These are phyloP conservation scores for Casuarius casuarius DNA, from an alignment of 2,113 vertebrate genomes.

Conservation along the genomic window DNA sequence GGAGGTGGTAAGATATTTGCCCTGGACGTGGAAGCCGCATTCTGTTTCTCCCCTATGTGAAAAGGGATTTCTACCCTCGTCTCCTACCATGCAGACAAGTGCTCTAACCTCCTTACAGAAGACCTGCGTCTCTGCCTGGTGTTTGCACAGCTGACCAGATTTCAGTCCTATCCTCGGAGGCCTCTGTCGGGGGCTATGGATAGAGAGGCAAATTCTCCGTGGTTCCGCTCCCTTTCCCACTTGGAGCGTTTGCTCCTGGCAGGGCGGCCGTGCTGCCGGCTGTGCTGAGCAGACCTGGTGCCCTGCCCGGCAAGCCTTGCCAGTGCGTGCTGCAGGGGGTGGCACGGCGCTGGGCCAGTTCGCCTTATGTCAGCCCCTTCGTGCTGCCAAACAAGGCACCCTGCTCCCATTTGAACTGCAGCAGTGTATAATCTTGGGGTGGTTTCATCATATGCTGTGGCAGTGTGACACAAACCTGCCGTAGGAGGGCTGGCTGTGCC, in stretches of 20 bases:
- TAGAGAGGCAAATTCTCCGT: neutral
- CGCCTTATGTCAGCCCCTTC: rapidly evolving
- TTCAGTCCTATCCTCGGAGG: rapidly evolving
- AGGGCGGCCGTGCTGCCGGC: neutral
- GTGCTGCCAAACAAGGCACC: neutral
- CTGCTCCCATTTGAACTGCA: too few species aligned
- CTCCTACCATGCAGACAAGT: neutral
- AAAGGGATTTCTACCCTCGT: too few species aligned
- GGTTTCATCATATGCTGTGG: neutral
- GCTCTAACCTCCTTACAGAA: neutral
- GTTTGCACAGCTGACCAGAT: rapidly evolving
- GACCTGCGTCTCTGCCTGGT: neutral
- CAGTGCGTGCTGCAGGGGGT: rapidly evolving
- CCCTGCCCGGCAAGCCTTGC: neutral
- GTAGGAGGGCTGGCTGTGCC: neutral
- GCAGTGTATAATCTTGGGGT: neutral
- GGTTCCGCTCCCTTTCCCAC: neutral
- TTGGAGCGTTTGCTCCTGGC: neutral
- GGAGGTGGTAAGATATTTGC: neutral
- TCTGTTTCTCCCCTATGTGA: neutral
- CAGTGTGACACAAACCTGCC: neutral
- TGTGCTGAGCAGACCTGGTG: neutral
- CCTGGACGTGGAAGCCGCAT: too few species aligned
- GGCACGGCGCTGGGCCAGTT: neutral
- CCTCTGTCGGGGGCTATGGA: rapidly evolving